Base-by-base conservation (phyloP, 2,113 vertebrate genomes). In the Larimichthys crocea region DNA sequence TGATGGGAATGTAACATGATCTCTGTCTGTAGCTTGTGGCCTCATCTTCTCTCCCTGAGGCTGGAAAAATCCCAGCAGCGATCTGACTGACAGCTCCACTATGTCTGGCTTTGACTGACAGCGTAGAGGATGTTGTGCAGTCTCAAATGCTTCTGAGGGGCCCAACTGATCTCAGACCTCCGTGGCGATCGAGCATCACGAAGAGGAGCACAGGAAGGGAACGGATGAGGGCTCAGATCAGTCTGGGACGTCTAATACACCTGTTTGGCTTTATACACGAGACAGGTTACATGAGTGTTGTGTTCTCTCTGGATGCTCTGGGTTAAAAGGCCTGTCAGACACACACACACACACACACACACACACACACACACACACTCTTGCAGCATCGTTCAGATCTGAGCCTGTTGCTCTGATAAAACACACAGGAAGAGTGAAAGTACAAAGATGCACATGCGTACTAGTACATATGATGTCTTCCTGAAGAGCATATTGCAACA, bases 1-100 rank as follows among this genome's bases (percentile, higher is more conserved):
- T 88, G 87, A 91, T 85, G 87, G 88, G 85, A 85, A 85, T 76
- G 84, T 74, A 86, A 82, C 84, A 75, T 78, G 80, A 87, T 92
- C 86, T 83, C 79, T 59, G 81, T 84, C 82, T 90, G 83, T 55
- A 83, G 82, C 88, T 85, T 14, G 12, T 65, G 70, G 82, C 75
- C 84, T 80, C 56, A 42, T 67, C 79, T 69, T 84, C 46, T 53
- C 74, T 79, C 65, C 76, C 60, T 0, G 26, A 79, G 83, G 85
- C 76, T 24, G 60, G 48, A 86, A 87, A 87, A 84, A 81, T 85
- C 88, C 75, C 76, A 73, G 60, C 82, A 86, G 83, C 49, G 1
- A 59, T 15, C 74, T 89, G 76, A 91, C 67, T 84, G 87, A 88
- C 87, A 86, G 73, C 59, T 89, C 46, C 1, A 52, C 73, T 64